Percentiles rank a stretch among this genome's conserved stretches.
These are phyloP conservation scores for Megamerina dolium DNA, from an alignment of 2,888 invertebrate species.

Conservation along the genomic window DNA sequence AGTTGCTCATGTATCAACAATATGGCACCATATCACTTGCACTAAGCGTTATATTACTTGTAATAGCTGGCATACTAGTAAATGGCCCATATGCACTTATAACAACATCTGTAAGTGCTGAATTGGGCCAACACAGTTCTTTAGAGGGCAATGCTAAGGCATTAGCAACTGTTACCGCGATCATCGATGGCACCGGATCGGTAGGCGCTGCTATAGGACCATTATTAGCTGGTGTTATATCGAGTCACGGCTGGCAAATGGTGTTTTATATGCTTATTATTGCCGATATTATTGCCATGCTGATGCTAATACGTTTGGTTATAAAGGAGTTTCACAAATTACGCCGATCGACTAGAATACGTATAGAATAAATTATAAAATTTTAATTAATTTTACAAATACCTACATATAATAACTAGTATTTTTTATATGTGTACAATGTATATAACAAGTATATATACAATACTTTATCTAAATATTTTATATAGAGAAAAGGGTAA, in stretches of 20 bases:
- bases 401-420: no score
- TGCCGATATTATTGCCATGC: conserved; percentile 71
- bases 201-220: conserved; percentile 89
- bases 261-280: conserved; percentile 88
- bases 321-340: conserved; percentile 47
- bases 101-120: conserved; percentile 93
- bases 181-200: conserved; percentile 90
- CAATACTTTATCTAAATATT: no score
- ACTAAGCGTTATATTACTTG: conserved; percentile 62
- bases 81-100: conserved; percentile 96
- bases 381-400: not conserved
- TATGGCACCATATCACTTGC: conserved; percentile 60
- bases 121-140: conserved; percentile 79
- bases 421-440: no score
- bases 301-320: conserved; percentile 59
- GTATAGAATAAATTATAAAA: conserved; percentile 35
- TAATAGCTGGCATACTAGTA: conserved; percentile 74
- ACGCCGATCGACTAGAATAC: conserved; percentile 35
- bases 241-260: conserved; percentile 68
- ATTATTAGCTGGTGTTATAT: conserved; percentile 76
- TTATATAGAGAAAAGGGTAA: no score
- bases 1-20: conserved; percentile 75
- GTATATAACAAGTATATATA: no score
- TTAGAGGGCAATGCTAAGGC: conserved; percentile 81
- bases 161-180: conserved; percentile 93